Conservation (phyloP, 2,113 vertebrate genomes). For the Centropus unirufus region DNA sequence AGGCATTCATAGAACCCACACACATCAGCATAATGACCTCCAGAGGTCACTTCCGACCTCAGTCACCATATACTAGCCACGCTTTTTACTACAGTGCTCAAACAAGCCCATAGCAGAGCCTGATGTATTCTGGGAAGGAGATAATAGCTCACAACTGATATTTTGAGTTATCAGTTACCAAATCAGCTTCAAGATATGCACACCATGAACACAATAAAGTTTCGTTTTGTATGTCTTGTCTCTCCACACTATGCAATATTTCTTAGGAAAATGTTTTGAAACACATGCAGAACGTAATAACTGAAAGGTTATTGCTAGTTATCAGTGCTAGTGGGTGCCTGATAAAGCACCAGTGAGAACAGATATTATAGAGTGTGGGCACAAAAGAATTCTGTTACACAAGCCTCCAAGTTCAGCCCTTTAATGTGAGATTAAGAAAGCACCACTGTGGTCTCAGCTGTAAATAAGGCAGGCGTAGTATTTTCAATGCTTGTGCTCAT, state of each 20-base stretch:
- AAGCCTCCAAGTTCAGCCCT: neutral
- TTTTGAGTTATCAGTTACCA: slow-evolving; percentile 34
- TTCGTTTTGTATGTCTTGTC: slow-evolving; percentile 32
- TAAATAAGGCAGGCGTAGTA: neutral
- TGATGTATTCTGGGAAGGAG: neutral
- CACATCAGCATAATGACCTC: fast-evolving
- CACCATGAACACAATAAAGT: neutral
- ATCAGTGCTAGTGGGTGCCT: slow-evolving; percentile 11
- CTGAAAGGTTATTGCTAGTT: slow-evolving; percentile 31
- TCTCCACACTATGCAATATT: slow-evolving; percentile 49
- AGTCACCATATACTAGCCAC: neutral
- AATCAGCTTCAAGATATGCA: neutral
- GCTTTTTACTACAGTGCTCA: neutral
- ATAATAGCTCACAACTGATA: neutral
- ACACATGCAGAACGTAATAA: neutral
- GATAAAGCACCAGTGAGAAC: slow-evolving; percentile 35
- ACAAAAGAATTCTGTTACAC: slow-evolving; percentile 51
- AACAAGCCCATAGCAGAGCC: neutral
- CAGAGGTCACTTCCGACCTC: neutral
- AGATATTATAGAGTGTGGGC: slow-evolving; percentile 58
- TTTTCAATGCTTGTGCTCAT: neutral
- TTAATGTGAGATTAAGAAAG: neutral
- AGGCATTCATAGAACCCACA: neutral
- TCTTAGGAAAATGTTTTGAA: neutral
- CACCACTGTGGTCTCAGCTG: neutral